phyloP scores from a whole-genome alignment of 1,140 invertebrate genomes.

The Gyrodactylus salaris region DNA sequence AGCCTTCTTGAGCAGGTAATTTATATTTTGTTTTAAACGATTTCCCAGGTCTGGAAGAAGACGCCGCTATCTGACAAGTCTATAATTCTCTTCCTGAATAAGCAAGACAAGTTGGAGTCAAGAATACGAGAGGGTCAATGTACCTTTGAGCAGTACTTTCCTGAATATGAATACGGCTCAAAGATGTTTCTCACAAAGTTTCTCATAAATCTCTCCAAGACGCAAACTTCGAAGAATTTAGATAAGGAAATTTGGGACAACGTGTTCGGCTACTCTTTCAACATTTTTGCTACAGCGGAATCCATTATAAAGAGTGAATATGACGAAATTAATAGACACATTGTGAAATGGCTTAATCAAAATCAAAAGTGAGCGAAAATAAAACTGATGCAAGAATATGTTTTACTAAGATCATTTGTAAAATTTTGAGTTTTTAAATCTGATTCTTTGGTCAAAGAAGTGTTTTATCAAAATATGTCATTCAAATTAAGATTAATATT shows the following conservation, averaged over 20 bases:
- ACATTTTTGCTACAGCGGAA: background rate
- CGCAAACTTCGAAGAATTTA: background rate
- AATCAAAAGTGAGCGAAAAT: background rate
- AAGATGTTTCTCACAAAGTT: background rate
- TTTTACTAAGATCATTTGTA: too few species aligned
- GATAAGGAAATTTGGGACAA: background rate
- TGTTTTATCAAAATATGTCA: too few species aligned
- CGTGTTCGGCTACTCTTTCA: background rate
- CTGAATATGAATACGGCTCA: conserved; percentile 33
- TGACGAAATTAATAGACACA: background rate
- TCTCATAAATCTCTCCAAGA: background rate
- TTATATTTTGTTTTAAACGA: too few species aligned
- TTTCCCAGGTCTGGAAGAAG: conserved; percentile 99
- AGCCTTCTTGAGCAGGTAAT: conserved; percentile 93
- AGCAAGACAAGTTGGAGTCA: conserved; percentile 77
- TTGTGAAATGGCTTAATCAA: background rate
- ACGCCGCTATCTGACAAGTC: conserved; percentile 92
- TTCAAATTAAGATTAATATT: too few species aligned
- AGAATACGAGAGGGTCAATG: conserved; percentile 72
- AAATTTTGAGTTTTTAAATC: too few species aligned
- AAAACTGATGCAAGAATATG: too few species aligned
- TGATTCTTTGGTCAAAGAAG: too few species aligned
- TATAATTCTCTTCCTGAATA: conserved; percentile 95
- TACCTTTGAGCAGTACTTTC: conserved; percentile 83
- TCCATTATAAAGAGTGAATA: background rate